phyloP scores from a whole-genome alignment of 2,797 vertebrate species.

The Poecilia wingei region DNA sequence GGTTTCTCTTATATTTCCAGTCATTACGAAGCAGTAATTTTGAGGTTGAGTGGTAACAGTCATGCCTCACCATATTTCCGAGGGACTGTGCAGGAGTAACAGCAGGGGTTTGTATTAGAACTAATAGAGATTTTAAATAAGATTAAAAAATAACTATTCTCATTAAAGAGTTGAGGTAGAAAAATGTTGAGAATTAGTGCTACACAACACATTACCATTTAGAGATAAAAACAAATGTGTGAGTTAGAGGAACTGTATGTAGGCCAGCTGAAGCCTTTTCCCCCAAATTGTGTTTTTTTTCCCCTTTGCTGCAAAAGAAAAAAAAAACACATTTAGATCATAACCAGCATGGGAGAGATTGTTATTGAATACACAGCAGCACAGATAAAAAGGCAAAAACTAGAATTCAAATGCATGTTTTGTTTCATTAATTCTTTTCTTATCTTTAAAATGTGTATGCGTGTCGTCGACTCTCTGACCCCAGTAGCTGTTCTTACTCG shows the following conservation, averaged over 20 bases:
- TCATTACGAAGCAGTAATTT: slow-evolving; percentile 49
- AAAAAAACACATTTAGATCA: slow-evolving; percentile 30
- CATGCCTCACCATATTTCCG: background rate
- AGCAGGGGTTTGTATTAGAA: slow-evolving; percentile 17
- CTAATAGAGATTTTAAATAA: background rate
- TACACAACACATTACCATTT: slow-evolving; percentile 38
- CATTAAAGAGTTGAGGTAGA: background rate
- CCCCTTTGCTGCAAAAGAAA: slow-evolving; percentile 23
- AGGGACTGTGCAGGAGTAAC: slow-evolving; percentile 4
- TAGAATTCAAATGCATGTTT: slow-evolving; percentile 8
- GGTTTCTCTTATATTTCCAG: slow-evolving; percentile 43
- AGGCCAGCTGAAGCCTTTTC: slow-evolving; percentile 46
- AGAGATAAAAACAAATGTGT: slow-evolving; percentile 28
- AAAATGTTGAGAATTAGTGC: slow-evolving; percentile 18
- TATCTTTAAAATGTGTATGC: slow-evolving; percentile 11
- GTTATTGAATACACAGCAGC: slow-evolving; percentile 8
- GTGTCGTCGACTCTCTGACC: slow-evolving; percentile 30
- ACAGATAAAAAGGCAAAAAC: slow-evolving; percentile 16
- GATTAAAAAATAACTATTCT: background rate
- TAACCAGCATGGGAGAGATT: slow-evolving; percentile 22
- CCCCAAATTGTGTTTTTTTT: slow-evolving; percentile 25
- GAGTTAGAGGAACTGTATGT: slow-evolving; percentile 39
- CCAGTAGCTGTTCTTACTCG: slow-evolving; percentile 27
- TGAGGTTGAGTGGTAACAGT: slow-evolving; percentile 26
- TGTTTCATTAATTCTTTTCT: slow-evolving; percentile 8